These are phyloP conservation scores for Choristoneura fumiferana DNA, from an alignment of 1,140 invertebrate genomes.

Conservation along the genomic window DNA sequence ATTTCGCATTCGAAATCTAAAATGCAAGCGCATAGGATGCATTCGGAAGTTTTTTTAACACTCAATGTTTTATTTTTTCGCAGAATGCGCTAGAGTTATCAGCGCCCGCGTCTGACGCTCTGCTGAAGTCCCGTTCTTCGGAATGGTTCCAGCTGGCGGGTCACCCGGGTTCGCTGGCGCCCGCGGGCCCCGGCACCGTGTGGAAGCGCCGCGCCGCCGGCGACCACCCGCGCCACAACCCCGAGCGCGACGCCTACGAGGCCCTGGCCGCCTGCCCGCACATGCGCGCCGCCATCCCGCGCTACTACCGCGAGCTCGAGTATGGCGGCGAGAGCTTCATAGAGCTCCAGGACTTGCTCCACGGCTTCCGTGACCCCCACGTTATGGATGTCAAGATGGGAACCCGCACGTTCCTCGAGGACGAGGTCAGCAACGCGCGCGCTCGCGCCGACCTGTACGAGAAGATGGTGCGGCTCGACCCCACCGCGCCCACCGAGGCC, in stretches of 20 bases:
- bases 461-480: conserved; percentile 97
- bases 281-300: conserved; percentile 89
- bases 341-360: conserved; percentile 92
- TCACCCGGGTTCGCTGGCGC: conserved; percentile 94
- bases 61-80: conserved; percentile 73
- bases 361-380: conserved; percentile 90
- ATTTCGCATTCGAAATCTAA: no score
- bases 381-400: conserved; percentile 97
- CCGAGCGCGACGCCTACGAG: conserved; percentile 89
- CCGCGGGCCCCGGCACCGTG: conserved; percentile 94
- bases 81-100: conserved; percentile 96
- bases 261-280: conserved; percentile 87
- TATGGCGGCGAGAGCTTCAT: conserved; percentile 93
- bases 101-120: conserved; percentile 92
- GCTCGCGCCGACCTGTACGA: conserved; percentile 90
- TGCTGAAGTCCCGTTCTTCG: conserved; percentile 85
- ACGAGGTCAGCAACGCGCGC: conserved; percentile 92
- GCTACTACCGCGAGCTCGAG: conserved; percentile 91
- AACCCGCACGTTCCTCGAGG: conserved; percentile 94
- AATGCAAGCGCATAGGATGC: no score
- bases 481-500: conserved; percentile 88
- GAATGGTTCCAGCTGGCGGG: conserved; percentile 96
- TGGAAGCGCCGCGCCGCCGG: conserved; percentile 91
- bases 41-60: not conserved
- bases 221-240: conserved; percentile 85